These are phyloP conservation scores for Apamea epomidion DNA, from an alignment of 2,888 invertebrate species.

Conservation along the genomic window DNA sequence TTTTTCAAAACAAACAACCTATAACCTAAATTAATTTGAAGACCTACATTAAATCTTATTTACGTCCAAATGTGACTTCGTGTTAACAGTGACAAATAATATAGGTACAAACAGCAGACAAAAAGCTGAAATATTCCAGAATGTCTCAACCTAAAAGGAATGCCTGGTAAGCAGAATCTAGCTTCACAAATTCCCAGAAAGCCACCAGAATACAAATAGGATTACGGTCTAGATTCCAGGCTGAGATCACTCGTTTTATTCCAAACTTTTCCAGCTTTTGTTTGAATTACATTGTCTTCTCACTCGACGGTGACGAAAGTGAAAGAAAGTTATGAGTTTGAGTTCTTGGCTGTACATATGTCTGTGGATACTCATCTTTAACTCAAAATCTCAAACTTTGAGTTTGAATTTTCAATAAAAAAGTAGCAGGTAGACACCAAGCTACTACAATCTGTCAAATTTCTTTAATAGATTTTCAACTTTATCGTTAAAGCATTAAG, in stretches of 20 bases:
- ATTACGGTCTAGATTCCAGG: constrained; percentile 45
- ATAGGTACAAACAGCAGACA: neutral
- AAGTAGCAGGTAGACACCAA: neutral
- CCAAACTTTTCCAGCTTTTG: constrained; percentile 8
- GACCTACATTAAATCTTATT: neutral
- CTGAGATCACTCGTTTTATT: constrained; percentile 17
- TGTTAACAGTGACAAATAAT: neutral
- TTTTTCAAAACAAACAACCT: neutral
- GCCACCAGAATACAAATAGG: constrained; percentile 61
- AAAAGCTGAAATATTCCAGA: constrained; percentile 12
- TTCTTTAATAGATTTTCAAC: too few species aligned
- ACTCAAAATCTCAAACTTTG: neutral
- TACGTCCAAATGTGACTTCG: neutral
- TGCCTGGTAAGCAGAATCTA: constrained; percentile 25
- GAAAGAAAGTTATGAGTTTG: neutral
- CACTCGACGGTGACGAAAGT: neutral
- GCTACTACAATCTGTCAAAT: too few species aligned
- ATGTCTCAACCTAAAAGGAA: constrained; percentile 34
- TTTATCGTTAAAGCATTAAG: too few species aligned
- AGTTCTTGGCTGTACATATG: neutral
- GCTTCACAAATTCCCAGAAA: constrained; percentile 42
- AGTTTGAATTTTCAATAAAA: neutral
- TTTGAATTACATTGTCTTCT: constrained; percentile 24
- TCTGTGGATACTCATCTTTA: neutral
- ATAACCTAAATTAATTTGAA: neutral